Evolutionary conservation across 2,888 invertebrate species (phyloP).

Genomic region (Drosophila meridiana): DNA sequence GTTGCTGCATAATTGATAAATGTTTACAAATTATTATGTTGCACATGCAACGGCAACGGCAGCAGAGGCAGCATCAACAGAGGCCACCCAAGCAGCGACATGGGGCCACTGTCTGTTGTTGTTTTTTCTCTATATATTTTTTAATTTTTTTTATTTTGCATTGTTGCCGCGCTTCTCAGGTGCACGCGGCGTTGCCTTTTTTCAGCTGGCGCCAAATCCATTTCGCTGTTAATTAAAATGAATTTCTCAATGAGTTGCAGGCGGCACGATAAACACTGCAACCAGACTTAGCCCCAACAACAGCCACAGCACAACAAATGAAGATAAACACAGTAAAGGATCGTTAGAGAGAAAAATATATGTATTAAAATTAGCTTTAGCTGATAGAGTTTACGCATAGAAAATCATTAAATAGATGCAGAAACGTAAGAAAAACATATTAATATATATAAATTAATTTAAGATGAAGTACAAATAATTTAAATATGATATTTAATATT

Average conservation of each 20-base stretch:
- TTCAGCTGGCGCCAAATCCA: slow-evolving; percentile 56
- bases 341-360: not conserved
- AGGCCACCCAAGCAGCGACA: slow-evolving; percentile 64
- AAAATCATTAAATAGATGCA: not conserved
- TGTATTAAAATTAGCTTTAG: not conserved
- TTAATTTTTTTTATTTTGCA: slow-evolving; percentile 17
- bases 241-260: slow-evolving; percentile 51
- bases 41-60: slow-evolving; percentile 56
- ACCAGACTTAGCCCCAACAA: not conserved
- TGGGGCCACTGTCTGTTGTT: not conserved
- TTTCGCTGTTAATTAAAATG: slow-evolving; percentile 71
- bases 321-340: slow-evolving; percentile 17
- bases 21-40: slow-evolving; percentile 81
- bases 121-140: slow-evolving; percentile 7
- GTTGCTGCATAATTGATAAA: slow-evolving; percentile 81
- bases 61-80: slow-evolving; percentile 14
- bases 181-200: slow-evolving; percentile 48
- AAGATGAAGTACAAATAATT: too few relatives aligned
- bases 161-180: slow-evolving; percentile 34
- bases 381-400: not conserved
- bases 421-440: too few relatives aligned
- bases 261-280: slow-evolving; percentile 22
- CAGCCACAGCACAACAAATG: slow-evolving; percentile 10
- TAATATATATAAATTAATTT: not conserved
- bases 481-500: too few relatives aligned